Percentiles rank a stretch among this genome's conserved stretches.
Conservation (phyloP, 2,888 invertebrate species). For the Marronus borbonicus region DNA sequence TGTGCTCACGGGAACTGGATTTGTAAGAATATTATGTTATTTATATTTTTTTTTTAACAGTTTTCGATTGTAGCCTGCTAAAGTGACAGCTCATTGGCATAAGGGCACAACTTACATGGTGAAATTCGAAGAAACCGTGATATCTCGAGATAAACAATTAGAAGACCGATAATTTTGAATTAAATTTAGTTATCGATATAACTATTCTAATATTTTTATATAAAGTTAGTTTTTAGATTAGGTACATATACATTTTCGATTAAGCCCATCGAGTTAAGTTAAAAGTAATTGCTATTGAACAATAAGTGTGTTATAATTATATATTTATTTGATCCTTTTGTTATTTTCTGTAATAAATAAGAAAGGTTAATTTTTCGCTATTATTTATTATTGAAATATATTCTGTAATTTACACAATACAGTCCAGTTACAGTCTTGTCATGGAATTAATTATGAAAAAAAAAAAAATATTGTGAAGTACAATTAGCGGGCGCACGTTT, state of each 20-base stretch:
- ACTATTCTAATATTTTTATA: constrained; percentile 11
- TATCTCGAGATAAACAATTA: constrained; percentile 90
- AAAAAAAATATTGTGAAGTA: too few relatives aligned
- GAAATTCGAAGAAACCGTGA: constrained; percentile 95
- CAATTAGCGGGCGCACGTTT: too few relatives aligned
- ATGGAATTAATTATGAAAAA: too few relatives aligned
- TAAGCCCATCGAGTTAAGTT: too few relatives aligned
- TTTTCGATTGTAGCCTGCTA: constrained; percentile 65
- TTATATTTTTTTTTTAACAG: neutral
- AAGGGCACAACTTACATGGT: constrained; percentile 99
- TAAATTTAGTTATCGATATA: constrained; percentile 8
- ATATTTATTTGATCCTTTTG: neutral
- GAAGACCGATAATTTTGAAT: constrained; percentile 82
- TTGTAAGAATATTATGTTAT: constrained; percentile 80
- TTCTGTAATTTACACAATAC: too few relatives aligned
- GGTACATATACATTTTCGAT: too few relatives aligned
- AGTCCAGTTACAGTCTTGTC: too few relatives aligned
- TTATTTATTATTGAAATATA: neutral
- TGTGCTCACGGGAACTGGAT: constrained; percentile 93
- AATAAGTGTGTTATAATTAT: neutral
- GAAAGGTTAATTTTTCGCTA: neutral
- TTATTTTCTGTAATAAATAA: neutral
- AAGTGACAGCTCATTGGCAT: constrained; percentile 99
- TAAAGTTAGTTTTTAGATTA: too few relatives aligned
- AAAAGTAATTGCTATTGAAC: neutral